A percentile compares a stretch with the other conserved stretches of the same genome.
Evolutionary conservation across 2,113 vertebrate species (phyloP).

Genomic region (Platysternon megacephalum): DNA sequence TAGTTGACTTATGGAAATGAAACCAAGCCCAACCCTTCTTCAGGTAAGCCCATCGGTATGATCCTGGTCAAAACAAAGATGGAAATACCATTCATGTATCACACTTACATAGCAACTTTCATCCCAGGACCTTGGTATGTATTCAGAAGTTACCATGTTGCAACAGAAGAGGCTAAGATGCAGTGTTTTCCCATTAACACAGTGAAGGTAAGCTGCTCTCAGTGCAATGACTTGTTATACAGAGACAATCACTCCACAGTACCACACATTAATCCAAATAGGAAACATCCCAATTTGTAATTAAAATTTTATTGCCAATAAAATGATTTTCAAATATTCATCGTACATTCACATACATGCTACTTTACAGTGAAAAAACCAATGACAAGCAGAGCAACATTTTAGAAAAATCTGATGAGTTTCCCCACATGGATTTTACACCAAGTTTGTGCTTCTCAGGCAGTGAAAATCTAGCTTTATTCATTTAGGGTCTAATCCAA

Average conservation of each 20-base stretch:
- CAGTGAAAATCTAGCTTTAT: neutral
- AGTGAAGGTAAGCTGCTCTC: neutral
- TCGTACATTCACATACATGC: neutral
- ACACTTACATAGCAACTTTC: neutral
- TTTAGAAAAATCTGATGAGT: neutral
- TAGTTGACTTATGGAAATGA: too few relatives aligned
- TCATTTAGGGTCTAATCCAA: neutral
- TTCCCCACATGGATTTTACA: neutral
- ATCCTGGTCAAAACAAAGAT: neutral
- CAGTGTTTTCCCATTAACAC: neutral
- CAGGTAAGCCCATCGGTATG: neutral
- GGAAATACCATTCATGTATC: too few relatives aligned
- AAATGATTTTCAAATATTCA: neutral
- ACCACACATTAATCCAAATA: neutral
- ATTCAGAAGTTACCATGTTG: neutral
- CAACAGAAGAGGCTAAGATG: neutral
- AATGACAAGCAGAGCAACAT: neutral
- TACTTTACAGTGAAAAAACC: neutral
- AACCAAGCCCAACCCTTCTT: neutral
- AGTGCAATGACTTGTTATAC: neutral
- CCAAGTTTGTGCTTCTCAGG: neutral
- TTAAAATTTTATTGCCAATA: constrained; percentile 33
- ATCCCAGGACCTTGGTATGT: neutral
- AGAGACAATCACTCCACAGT: neutral
- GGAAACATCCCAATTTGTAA: neutral